Conservation (phyloP, 2,888 invertebrate genomes). For the Gasteruption jaculator region DNA sequence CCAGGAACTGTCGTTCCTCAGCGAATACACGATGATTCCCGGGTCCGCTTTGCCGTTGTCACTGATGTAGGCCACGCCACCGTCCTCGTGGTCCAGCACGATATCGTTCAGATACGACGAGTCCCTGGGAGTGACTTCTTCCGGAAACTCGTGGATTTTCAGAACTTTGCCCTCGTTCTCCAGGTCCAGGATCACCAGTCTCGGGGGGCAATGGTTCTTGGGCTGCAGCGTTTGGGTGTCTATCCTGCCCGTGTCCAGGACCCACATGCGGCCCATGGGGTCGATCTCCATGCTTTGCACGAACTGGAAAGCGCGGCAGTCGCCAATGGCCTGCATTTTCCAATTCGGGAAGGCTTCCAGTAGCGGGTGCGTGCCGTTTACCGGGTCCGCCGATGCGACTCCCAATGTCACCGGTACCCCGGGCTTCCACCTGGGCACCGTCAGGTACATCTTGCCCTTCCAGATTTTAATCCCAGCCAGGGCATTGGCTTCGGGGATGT, state of each 20-base stretch:
- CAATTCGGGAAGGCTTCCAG: constrained; percentile 69
- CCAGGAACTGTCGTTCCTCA: constrained; percentile 64
- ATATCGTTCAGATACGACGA: constrained; percentile 68
- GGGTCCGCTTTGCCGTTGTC: constrained; percentile 67
- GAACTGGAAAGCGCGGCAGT: constrained; percentile 68
- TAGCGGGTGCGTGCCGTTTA: constrained; percentile 56
- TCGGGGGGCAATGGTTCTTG: constrained; percentile 61
- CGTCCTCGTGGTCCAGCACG: constrained; percentile 67
- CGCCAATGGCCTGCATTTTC: constrained; percentile 63
- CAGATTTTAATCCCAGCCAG: constrained; percentile 67
- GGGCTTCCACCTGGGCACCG: constrained; percentile 65
- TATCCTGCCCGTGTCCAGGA: constrained; percentile 58
- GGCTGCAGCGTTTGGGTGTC: constrained; percentile 55
- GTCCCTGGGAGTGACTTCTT: constrained; percentile 57
- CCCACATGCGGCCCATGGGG: constrained; percentile 61
- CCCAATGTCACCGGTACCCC: constrained; percentile 71
- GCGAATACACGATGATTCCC: constrained; percentile 68
- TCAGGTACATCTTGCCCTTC: constrained; percentile 64
- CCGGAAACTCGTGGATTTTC: constrained; percentile 59
- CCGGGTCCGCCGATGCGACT: constrained; percentile 53
- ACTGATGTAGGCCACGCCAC: constrained; percentile 67
- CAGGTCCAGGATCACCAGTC: constrained; percentile 65
- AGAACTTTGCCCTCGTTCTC: constrained; percentile 56
- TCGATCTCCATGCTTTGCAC: constrained; percentile 75
- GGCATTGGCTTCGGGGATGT: constrained; percentile 65